phyloP scores from a whole-genome alignment of 2,888 invertebrate species.

The Crioceris asparagi region DNA sequence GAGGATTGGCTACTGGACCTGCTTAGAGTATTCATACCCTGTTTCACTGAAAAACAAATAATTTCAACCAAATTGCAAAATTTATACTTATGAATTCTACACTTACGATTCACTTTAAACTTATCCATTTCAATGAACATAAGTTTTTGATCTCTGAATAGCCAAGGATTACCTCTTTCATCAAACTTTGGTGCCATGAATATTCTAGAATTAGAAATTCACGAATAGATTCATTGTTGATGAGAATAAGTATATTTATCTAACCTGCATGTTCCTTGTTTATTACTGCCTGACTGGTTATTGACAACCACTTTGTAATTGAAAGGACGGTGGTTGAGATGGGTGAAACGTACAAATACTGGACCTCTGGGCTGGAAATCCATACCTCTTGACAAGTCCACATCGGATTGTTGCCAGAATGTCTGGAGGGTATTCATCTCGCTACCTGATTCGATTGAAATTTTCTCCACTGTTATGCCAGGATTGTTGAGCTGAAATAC shows the following conservation, averaged over 20 bases:
- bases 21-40: constrained; percentile 55
- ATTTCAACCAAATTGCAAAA: constrained; percentile 1
- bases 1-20: constrained; percentile 61
- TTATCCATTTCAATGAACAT: constrained; percentile 67
- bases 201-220: no score
- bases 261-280: constrained; percentile 49
- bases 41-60: constrained; percentile 42
- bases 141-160: constrained; percentile 50
- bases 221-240: no score
- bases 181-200: constrained; percentile 58
- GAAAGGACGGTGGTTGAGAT: constrained; percentile 66
- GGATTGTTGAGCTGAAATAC: constrained; percentile 48
- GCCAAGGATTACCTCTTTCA: constrained; percentile 53
- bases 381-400: constrained; percentile 68
- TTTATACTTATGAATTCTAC: no score
- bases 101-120: constrained; percentile 53
- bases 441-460: constrained; percentile 44
- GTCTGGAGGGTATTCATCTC: constrained; percentile 50
- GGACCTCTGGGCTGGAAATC: constrained; percentile 72
- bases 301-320: constrained; percentile 43
- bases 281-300: constrained; percentile 35
- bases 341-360: constrained; percentile 52
- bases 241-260: no score
- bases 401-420: constrained; percentile 69
- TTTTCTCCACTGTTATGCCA: constrained; percentile 49